Conservation (phyloP, 2,113 vertebrate species). For the Leucoraja erinaceus region DNA sequence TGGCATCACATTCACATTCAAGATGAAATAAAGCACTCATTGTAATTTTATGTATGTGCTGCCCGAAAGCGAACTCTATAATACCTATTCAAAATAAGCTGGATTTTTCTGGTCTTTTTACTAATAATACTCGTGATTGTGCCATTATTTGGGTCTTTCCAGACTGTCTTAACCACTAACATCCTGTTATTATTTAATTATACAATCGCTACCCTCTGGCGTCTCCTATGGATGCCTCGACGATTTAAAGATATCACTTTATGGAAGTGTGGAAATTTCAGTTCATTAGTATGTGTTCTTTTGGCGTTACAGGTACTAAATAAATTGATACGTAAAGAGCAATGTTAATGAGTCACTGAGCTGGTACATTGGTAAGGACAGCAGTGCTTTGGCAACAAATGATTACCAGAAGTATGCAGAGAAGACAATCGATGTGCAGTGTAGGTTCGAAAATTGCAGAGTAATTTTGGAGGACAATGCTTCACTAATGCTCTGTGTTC, state of each 20-base stretch:
- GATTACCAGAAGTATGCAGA: too few species aligned
- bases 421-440: too few species aligned
- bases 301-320: too few species aligned
- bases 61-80: not conserved
- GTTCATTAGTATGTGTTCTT: too few species aligned
- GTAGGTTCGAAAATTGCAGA: too few species aligned
- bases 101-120: conserved; percentile 4
- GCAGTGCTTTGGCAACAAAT: too few species aligned
- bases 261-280: too few species aligned
- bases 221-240: not conserved
- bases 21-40: not conserved
- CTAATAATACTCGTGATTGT: not conserved
- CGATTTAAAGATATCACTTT: not conserved
- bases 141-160: not conserved
- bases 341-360: too few species aligned
- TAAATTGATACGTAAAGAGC: too few species aligned
- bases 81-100: not conserved
- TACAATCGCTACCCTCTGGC: not conserved
- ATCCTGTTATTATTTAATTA: not conserved
- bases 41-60: not conserved
- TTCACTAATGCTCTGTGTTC: too few species aligned
- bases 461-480: too few species aligned
- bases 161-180: not conserved
- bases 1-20: not conserved
- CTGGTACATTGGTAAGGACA: too few species aligned